Conservation (phyloP, 2,113 vertebrate species). For the Gila orcuttii region DNA sequence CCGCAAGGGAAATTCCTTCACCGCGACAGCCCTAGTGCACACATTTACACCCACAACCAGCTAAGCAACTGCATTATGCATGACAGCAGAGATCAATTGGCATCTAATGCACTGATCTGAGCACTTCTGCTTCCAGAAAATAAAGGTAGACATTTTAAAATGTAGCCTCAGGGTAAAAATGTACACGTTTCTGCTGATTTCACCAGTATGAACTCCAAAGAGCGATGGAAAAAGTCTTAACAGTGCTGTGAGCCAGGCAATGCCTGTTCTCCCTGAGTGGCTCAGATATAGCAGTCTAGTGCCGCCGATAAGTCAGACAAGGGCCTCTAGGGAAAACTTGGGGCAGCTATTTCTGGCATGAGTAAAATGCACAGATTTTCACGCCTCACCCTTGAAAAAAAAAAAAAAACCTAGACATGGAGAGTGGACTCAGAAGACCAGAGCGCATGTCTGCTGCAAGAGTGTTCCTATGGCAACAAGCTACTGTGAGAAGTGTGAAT, state of each 20-base stretch:
- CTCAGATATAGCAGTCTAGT: constrained; percentile 36
- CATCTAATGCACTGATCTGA: constrained; percentile 7
- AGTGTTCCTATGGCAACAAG: constrained; percentile 58
- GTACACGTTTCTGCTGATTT: not conserved
- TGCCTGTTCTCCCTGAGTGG: constrained; percentile 27
- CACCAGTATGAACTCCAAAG: not conserved
- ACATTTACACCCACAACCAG: not conserved
- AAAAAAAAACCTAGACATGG: not conserved
- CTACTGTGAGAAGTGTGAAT: constrained; percentile 34
- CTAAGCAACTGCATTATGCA: not conserved
- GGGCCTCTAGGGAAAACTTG: constrained; percentile 41
- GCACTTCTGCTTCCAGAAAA: not conserved
- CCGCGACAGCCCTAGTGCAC: too few species aligned
- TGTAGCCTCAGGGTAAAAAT: not conserved
- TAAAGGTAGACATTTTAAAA: not conserved
- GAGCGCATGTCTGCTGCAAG: constrained; percentile 40
- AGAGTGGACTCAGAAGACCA: constrained; percentile 20
- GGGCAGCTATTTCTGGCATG: constrained; percentile 49
- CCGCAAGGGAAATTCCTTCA: too few species aligned
- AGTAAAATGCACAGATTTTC: constrained; percentile 40
- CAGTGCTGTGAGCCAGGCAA: not conserved
- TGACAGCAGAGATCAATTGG: not conserved
- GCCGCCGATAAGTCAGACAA: constrained; percentile 41
- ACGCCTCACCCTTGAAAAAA: not conserved
- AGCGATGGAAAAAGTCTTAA: not conserved